These are phyloP conservation scores for Lacanobia wlatinum DNA, from an alignment of 2,888 invertebrate species.

Conservation along the genomic window DNA sequence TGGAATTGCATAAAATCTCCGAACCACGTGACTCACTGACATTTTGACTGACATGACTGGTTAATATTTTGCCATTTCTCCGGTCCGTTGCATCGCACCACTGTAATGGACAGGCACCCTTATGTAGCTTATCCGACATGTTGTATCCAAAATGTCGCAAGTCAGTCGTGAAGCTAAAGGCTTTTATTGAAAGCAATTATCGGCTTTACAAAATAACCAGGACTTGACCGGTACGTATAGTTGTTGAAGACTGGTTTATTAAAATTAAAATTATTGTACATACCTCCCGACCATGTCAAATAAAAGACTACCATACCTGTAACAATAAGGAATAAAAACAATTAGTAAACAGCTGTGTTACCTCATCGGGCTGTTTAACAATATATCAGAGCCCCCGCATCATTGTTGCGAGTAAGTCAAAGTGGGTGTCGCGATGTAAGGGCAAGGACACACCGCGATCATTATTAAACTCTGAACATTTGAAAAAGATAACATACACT, in stretches of 20 bases:
- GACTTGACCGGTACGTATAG: slow-evolving; percentile 7
- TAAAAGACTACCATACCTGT: slow-evolving; percentile 81
- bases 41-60: too few relatives aligned
- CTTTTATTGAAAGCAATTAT: slow-evolving; percentile 46
- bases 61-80: too few relatives aligned
- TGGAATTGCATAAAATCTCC: too few relatives aligned
- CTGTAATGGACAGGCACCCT: too few relatives aligned
- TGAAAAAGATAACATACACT: slow-evolving; percentile 55
- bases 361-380: slow-evolving; percentile 80
- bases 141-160: slow-evolving; percentile 41
- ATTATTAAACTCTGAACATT: slow-evolving; percentile 64
- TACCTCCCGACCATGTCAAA: slow-evolving; percentile 69
- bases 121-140: slow-evolving; percentile 47
- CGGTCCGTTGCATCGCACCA: too few relatives aligned
- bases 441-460: slow-evolving; percentile 60
- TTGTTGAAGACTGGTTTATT: slow-evolving; percentile 33
- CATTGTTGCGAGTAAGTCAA: slow-evolving; percentile 82
- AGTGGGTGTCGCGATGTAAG: slow-evolving; percentile 75
- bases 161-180: slow-evolving; percentile 44
- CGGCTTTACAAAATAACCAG: slow-evolving; percentile 36
- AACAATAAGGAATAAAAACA: slow-evolving; percentile 87
- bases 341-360: slow-evolving; percentile 83
- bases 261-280: slow-evolving; percentile 32
- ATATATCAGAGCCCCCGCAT: slow-evolving; percentile 86
- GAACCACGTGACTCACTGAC: too few relatives aligned